phyloP scores from a whole-genome alignment of 2,888 invertebrate genomes.

The Tiliacea aurago region DNA sequence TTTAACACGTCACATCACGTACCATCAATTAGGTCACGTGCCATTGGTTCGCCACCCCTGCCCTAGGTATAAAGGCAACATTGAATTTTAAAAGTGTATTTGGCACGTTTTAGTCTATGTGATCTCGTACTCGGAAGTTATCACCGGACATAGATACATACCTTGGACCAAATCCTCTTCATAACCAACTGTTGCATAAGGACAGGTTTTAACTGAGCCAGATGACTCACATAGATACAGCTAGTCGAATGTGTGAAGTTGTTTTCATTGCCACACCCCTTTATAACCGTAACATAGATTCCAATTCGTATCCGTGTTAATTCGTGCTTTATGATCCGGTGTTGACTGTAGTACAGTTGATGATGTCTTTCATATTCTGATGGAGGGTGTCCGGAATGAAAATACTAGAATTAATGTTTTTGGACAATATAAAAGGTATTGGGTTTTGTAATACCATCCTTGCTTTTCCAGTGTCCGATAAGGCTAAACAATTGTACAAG shows the following conservation, averaged over 20 bases:
- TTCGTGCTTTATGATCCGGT: not conserved
- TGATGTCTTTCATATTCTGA: too few species aligned
- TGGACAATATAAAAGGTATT: too few species aligned
- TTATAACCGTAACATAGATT: constrained; percentile 27
- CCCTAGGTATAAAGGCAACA: too few species aligned
- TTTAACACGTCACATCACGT: too few species aligned
- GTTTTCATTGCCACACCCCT: constrained; percentile 40
- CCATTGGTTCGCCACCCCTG: too few species aligned
- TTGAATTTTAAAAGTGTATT: not conserved
- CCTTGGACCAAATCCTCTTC: constrained; percentile 2
- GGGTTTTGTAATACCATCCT: too few species aligned
- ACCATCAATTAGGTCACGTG: too few species aligned
- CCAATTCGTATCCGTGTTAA: constrained; percentile 16
- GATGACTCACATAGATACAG: constrained; percentile 27
- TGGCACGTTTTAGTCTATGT: not conserved
- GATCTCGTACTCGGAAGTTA: not conserved
- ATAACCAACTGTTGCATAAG: constrained; percentile 30
- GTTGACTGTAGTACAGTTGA: too few species aligned
- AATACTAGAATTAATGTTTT: too few species aligned
- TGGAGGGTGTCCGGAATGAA: too few species aligned
- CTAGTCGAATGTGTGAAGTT: not conserved
- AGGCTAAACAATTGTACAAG: too few species aligned
- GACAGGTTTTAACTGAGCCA: constrained; percentile 29
- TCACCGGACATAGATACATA: constrained; percentile 13
- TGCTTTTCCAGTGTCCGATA: too few species aligned